These are phyloP conservation scores for Drosophila rhopaloa DNA, from an alignment of 1,140 invertebrate genomes.

Conservation along the genomic window DNA sequence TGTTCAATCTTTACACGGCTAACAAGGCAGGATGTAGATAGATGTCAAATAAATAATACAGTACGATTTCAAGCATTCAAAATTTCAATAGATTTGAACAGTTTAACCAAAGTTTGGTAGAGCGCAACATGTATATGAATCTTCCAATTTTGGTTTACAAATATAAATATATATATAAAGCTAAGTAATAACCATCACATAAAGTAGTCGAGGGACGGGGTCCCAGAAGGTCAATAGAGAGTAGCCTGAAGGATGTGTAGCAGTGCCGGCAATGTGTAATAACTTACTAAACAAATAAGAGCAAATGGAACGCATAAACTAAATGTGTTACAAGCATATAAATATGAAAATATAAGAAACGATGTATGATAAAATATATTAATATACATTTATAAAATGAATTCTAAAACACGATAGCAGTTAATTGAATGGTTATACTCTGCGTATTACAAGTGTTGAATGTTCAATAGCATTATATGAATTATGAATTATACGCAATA, in stretches of 20 bases:
- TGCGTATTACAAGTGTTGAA: slow-evolving; percentile 77
- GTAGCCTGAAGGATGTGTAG: slow-evolving; percentile 30
- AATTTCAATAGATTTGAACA: slow-evolving; percentile 32
- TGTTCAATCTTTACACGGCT: background rate
- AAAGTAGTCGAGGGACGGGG: slow-evolving; percentile 33
- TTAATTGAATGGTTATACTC: slow-evolving; percentile 58
- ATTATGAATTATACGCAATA: slow-evolving; percentile 60
- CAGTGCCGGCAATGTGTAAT: slow-evolving; percentile 81
- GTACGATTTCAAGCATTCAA: slow-evolving; percentile 23
- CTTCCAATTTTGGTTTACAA: slow-evolving; percentile 60
- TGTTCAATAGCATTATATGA: slow-evolving; percentile 77
- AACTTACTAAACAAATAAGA: slow-evolving; percentile 62
- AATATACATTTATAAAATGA: slow-evolving; percentile 39
- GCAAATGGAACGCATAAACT: slow-evolving; percentile 50
- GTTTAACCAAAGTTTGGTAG: slow-evolving; percentile 28
- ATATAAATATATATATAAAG: slow-evolving; percentile 18
- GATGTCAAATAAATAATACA: slow-evolving; percentile 13
- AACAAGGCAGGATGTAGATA: slow-evolving; percentile 33
- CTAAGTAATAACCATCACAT: slow-evolving; percentile 43
- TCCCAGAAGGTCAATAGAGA: background rate
- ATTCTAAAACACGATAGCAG: slow-evolving; percentile 44
- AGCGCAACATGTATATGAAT: slow-evolving; percentile 56
- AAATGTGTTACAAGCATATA: slow-evolving; percentile 53
- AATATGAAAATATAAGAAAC: slow-evolving; percentile 36
- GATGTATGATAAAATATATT: slow-evolving; percentile 48